Conservation (phyloP, 2,888 invertebrate species). For the Noctua comes region DNA sequence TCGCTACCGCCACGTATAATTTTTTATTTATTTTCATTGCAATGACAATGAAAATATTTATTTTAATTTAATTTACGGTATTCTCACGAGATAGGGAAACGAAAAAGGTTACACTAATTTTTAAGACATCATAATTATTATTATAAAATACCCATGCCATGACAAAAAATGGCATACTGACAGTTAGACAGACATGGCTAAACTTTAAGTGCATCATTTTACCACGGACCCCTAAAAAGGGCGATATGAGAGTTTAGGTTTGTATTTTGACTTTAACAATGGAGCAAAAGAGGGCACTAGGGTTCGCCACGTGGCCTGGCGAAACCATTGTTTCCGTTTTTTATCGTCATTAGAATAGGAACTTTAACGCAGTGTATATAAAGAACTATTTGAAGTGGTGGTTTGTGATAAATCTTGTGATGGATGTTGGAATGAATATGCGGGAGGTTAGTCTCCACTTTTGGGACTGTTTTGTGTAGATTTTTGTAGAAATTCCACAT, state of each 20-base stretch:
- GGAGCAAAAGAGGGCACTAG: constrained; percentile 74
- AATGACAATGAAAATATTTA: neutral
- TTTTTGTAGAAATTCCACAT: neutral
- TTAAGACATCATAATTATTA: neutral
- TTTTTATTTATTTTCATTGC: too few species aligned
- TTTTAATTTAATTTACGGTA: neutral
- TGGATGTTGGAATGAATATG: constrained; percentile 41
- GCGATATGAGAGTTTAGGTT: constrained; percentile 83
- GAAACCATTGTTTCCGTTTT: constrained; percentile 63
- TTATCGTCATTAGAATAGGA: constrained; percentile 43
- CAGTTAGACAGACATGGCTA: neutral
- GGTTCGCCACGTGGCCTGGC: constrained; percentile 81
- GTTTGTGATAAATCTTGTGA: constrained; percentile 14
- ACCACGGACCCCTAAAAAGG: constrained; percentile 61
- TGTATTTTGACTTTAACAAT: constrained; percentile 87
- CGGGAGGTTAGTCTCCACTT: constrained; percentile 21
- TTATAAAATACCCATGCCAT: neutral
- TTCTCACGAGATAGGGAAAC: neutral
- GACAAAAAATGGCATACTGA: neutral
- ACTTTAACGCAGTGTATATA: constrained; percentile 28
- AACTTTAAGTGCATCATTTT: neutral
- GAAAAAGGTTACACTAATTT: neutral
- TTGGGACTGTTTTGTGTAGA: neutral
- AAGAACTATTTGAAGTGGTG: constrained; percentile 36
- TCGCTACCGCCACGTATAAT: too few species aligned